These are phyloP conservation scores for Salticus scenicus DNA, from an alignment of 2,888 invertebrate genomes.

Conservation along the genomic window DNA sequence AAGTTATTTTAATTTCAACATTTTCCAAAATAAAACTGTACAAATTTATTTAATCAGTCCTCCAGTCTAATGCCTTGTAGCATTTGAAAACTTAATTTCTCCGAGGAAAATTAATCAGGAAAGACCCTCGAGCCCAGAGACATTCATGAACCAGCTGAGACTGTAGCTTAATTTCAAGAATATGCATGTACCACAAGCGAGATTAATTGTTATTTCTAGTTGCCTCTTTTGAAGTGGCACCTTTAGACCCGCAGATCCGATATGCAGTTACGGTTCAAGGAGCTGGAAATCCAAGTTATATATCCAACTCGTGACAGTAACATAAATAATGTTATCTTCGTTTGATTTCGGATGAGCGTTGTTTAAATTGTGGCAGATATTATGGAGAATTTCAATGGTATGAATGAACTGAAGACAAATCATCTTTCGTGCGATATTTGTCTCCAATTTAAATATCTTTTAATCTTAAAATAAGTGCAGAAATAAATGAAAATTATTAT, in stretches of 20 bases:
- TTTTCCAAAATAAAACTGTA: too few relatives aligned
- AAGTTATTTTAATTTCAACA: too few relatives aligned
- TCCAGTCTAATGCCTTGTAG: not conserved
- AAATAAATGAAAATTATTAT: too few relatives aligned
- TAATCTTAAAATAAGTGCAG: too few relatives aligned
- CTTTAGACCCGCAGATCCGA: not conserved
- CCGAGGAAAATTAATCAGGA: not conserved
- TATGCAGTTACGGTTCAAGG: not conserved
- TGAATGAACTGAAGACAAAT: too few relatives aligned
- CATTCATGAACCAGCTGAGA: conserved; percentile 2
- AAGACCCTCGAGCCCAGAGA: not conserved
- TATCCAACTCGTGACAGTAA: not conserved
- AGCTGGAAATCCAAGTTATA: not conserved
- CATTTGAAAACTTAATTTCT: not conserved
- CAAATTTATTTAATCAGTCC: not conserved
- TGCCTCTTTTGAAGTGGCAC: not conserved
- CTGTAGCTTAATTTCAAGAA: not conserved
- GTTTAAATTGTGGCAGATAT: not conserved
- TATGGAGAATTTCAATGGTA: too few relatives aligned
- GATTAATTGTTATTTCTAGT: not conserved
- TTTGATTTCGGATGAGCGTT: not conserved
- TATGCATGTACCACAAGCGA: not conserved
- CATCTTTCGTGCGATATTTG: too few relatives aligned
- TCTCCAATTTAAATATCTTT: too few relatives aligned
- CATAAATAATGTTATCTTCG: not conserved